phyloP scores from a whole-genome alignment of 2,888 invertebrate genomes.

The Cephus pulcher region DNA sequence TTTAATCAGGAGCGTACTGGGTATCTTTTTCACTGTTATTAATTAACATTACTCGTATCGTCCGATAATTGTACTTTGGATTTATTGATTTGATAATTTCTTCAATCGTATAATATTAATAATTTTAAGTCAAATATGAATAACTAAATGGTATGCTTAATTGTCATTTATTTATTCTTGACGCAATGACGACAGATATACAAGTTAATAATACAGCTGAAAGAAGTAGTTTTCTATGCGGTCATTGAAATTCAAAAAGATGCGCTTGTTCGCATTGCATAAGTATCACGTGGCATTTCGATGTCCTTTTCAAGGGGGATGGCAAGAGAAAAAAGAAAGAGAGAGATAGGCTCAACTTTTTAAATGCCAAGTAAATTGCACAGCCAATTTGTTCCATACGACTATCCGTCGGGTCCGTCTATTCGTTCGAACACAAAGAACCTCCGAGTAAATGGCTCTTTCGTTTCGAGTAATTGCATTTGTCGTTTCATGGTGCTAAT shows the following conservation, averaged over 20 bases:
- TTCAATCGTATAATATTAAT: too few species aligned
- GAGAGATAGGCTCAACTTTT: slow-evolving; percentile 13
- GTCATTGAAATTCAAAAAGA: background rate
- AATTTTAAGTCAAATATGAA: too few species aligned
- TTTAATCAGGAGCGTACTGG: background rate
- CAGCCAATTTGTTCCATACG: background rate
- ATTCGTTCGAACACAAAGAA: background rate
- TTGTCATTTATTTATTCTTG: background rate
- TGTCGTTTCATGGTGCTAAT: background rate
- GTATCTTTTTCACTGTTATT: background rate
- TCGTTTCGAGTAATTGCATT: background rate
- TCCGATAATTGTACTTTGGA: background rate
- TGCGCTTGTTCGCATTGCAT: background rate
- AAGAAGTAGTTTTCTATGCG: background rate
- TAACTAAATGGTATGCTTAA: background rate
- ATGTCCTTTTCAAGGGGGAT: background rate
- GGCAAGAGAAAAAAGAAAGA: slow-evolving; percentile 23
- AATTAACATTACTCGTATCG: background rate
- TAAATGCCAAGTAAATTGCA: slow-evolving; percentile 5
- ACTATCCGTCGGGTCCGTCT: background rate
- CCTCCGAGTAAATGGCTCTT: background rate
- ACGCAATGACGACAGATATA: background rate
- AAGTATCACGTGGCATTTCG: background rate
- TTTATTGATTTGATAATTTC: background rate
- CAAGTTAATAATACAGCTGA: background rate